These are phyloP conservation scores for Hemithea aestivaria DNA, from an alignment of 2,888 invertebrate genomes.

Conservation along the genomic window DNA sequence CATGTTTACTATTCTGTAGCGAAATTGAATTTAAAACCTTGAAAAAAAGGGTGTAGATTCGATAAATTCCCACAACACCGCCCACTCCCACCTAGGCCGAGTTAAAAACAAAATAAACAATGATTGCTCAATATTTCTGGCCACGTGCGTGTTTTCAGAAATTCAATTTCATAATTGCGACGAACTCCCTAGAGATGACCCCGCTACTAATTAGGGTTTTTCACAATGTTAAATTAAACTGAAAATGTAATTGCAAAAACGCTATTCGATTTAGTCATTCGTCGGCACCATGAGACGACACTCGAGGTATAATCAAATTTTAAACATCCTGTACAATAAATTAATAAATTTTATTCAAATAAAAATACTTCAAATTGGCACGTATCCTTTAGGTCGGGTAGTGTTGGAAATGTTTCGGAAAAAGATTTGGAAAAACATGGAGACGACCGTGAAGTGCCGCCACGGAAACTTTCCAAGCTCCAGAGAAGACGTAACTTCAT, in stretches of 20 bases:
- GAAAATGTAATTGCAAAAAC: conserved; percentile 10
- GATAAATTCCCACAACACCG: neutral
- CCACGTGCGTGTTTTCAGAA: conserved; percentile 21
- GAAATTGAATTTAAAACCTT: too few relatives aligned
- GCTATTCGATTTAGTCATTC: conserved; percentile 23
- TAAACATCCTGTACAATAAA: neutral
- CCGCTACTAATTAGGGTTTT: conserved; percentile 10
- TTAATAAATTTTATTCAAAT: neutral
- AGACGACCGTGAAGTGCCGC: conserved; percentile 10
- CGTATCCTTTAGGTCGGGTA: conserved; percentile 33
- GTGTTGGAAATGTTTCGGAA: conserved; percentile 30
- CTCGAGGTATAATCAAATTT: conserved; percentile 23
- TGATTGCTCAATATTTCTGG: conserved; percentile 7
- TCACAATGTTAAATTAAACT: conserved; percentile 21
- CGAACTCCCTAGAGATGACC: conserved; percentile 17
- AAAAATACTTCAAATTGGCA: neutral
- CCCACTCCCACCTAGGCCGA: neutral
- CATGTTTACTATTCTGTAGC: too few relatives aligned
- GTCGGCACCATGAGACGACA: conserved; percentile 29
- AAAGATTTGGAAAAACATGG: conserved; percentile 32
- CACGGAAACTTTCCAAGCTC: conserved; percentile 13
- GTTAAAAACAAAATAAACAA: conserved; percentile 11
- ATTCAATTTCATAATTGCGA: conserved; percentile 33
- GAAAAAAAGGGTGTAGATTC: too few relatives aligned
- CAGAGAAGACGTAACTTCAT: conserved; percentile 37